These are phyloP conservation scores for Lissocephala sabroskyi DNA, from an alignment of 2,888 invertebrate genomes.

Conservation along the genomic window DNA sequence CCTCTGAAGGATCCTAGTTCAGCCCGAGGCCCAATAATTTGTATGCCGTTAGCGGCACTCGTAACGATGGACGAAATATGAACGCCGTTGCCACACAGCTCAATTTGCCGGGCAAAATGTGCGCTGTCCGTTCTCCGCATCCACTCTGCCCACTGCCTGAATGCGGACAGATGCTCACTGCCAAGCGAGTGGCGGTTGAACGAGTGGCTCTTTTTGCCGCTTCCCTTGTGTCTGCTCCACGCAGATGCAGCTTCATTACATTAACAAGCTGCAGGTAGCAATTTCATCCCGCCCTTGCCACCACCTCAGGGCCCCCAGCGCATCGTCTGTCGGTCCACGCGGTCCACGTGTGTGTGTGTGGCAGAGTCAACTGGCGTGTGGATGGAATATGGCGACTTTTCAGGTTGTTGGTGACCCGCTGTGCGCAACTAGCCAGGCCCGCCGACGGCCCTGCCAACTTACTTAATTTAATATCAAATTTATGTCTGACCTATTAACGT, in stretches of 20 bases:
- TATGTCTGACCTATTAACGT: constrained; percentile 65
- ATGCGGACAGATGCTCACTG: constrained; percentile 9
- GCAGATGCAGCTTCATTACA: constrained; percentile 22
- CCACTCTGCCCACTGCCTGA: constrained; percentile 3
- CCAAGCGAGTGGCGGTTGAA: constrained; percentile 17
- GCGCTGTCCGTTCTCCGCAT: too few species aligned
- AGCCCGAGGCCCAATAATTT: background rate
- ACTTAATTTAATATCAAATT: constrained; percentile 62
- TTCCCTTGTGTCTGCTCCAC: constrained; percentile 1
- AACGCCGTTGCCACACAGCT: constrained; percentile 18
- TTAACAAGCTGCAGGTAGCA: constrained; percentile 34
- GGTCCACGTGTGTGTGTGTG: too few species aligned
- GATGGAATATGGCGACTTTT: too few species aligned
- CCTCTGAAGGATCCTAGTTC: too few species aligned
- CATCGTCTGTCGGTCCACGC: too few species aligned
- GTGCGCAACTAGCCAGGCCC: too few species aligned
- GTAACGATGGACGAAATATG: constrained; percentile 45
- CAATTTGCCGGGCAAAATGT: too few species aligned
- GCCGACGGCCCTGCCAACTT: constrained; percentile 18
- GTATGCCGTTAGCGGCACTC: constrained; percentile 14
- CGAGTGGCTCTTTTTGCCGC: constrained; percentile 13
- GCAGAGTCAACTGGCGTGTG: too few species aligned
- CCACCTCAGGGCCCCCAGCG: too few species aligned
- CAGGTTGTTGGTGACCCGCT: too few species aligned
- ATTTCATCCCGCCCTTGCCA: too few species aligned